phyloP scores from a whole-genome alignment of 1,140 invertebrate genomes.

The Panulirus ornatus region DNA sequence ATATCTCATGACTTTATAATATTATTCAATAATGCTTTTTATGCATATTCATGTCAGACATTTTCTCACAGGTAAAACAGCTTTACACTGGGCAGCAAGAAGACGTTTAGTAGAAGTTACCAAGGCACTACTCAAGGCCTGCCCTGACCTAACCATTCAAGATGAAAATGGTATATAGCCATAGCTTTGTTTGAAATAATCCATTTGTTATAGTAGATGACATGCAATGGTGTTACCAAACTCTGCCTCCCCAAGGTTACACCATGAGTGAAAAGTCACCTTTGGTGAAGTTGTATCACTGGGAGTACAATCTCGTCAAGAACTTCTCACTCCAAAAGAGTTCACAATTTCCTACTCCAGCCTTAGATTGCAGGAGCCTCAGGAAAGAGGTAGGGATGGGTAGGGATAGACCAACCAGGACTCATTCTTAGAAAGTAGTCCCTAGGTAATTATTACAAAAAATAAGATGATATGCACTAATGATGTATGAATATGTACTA shows the following conservation, averaged over 20 bases:
- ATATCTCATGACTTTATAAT: too few species aligned
- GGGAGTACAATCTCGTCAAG: background rate
- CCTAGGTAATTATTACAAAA: too few species aligned
- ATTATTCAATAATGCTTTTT: background rate
- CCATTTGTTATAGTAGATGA: too few species aligned
- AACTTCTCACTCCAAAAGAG: too few species aligned
- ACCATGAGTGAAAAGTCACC: background rate
- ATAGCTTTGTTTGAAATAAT: too few species aligned
- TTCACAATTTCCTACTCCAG: background rate
- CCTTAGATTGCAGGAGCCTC: too few species aligned
- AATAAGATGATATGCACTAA: too few species aligned
- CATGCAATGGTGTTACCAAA: background rate
- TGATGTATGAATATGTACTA: too few species aligned
- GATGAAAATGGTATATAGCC: slow-evolving; percentile 6
- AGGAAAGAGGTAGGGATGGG: too few species aligned
- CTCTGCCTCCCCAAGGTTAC: too few species aligned
- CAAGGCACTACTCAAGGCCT: slow-evolving; percentile 18
- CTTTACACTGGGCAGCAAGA: slow-evolving; percentile 24
- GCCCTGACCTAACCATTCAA: background rate
- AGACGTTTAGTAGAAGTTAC: background rate
- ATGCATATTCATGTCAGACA: background rate
- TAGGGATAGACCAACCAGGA: too few species aligned
- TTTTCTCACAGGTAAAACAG: slow-evolving; percentile 26
- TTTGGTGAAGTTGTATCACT: background rate
- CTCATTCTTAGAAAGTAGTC: too few species aligned